These are phyloP conservation scores for Musca vetustissima DNA, from an alignment of 1,140 invertebrate species.

Conservation along the genomic window DNA sequence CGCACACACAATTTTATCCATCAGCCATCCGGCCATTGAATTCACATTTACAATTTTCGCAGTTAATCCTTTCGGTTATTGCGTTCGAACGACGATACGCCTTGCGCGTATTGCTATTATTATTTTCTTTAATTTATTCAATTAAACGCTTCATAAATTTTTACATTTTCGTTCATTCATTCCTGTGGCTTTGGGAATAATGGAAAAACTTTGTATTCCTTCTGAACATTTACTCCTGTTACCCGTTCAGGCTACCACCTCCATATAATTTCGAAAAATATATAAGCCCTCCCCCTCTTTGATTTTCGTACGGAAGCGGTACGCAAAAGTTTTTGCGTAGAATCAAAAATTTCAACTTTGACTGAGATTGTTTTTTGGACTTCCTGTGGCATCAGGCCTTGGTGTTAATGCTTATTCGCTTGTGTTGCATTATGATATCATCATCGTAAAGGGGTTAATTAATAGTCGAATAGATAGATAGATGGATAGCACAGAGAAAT, in stretches of 20 bases:
- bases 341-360: not conserved
- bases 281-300: too few relatives aligned
- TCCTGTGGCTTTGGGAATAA: conserved; percentile 28
- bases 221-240: too few relatives aligned
- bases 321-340: not conserved
- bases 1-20: too few relatives aligned
- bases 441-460: conserved; percentile 30
- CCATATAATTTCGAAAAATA: too few relatives aligned
- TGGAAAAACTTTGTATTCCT: conserved; percentile 23
- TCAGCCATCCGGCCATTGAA: too few relatives aligned
- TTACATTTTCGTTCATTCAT: conserved; percentile 41
- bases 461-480: conserved; percentile 23
- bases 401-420: not conserved
- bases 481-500: not conserved
- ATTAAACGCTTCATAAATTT: conserved; percentile 57
- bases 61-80: conserved; percentile 20
- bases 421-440: conserved; percentile 22
- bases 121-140: conserved; percentile 55
- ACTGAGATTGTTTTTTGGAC: conserved; percentile 12
- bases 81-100: not conserved
- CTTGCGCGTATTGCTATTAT: conserved; percentile 16
- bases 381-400: not conserved
- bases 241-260: too few relatives aligned
- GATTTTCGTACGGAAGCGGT: too few relatives aligned
- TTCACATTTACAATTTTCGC: not conserved